Evolutionary conservation across 2,797 vertebrate genomes (phyloP).

Genomic region (Chelmon rostratus): DNA sequence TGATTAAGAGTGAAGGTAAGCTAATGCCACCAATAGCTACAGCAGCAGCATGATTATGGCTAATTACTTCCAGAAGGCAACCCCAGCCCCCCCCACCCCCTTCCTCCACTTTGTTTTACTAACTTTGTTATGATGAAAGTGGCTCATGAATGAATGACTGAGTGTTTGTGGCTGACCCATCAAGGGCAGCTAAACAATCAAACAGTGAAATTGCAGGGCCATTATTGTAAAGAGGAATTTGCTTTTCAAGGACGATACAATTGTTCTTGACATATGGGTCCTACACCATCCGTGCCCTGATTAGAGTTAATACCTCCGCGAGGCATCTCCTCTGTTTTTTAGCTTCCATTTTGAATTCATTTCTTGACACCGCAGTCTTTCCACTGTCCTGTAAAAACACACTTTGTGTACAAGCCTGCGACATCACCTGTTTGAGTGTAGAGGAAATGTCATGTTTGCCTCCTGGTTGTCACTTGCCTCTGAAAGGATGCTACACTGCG

Average conservation of each 20-base stretch:
- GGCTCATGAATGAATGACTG: constrained; percentile 53
- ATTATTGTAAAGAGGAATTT: constrained; percentile 54
- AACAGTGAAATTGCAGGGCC: constrained; percentile 38
- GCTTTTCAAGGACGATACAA: constrained; percentile 65
- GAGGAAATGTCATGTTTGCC: constrained; percentile 60
- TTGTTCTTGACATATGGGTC: constrained; percentile 64
- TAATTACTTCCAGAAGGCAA: constrained; percentile 82
- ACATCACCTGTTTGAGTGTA: constrained; percentile 41
- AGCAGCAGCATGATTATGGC: constrained; percentile 74
- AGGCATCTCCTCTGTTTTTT: constrained; percentile 28
- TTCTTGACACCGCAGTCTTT: background rate
- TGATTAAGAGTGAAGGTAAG: constrained; percentile 78
- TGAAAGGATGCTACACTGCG: constrained; percentile 57
- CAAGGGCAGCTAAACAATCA: constrained; percentile 71
- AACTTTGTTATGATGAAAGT: constrained; percentile 69
- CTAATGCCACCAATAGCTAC: constrained; percentile 68
- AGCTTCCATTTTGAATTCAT: constrained; percentile 18
- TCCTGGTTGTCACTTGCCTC: constrained; percentile 67
- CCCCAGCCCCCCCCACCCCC: constrained; percentile 13
- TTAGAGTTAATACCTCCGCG: constrained; percentile 46
- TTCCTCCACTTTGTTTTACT: constrained; percentile 57
- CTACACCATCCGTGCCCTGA: constrained; percentile 14
- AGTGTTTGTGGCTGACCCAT: constrained; percentile 61
- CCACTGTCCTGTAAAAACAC: constrained; percentile 43
- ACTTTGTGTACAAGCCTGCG: constrained; percentile 28